Conservation (phyloP, 2,888 invertebrate genomes). For the Pyrrhosoma nymphula region DNA sequence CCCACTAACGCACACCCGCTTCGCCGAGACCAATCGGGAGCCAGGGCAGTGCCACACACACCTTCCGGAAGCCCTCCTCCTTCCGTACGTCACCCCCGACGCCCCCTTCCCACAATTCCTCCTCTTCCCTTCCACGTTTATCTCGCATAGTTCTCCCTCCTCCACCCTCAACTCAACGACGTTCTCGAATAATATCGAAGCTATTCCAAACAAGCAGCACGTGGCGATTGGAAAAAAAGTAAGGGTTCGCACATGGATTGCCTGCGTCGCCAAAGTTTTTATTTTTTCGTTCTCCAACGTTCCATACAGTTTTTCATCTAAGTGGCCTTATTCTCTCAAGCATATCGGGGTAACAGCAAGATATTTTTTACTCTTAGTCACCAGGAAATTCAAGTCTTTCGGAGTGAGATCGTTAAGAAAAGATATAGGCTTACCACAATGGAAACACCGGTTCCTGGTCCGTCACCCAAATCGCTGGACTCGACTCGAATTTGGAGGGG, state of each 20-base stretch:
- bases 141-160: neutral
- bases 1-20: neutral
- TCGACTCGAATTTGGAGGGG: no score
- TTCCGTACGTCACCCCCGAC: neutral
- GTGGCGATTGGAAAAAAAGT: neutral
- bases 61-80: neutral
- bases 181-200: neutral
- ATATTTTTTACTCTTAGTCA: no score
- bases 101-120: neutral
- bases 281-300: neutral
- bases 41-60: neutral
- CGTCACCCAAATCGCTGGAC: no score
- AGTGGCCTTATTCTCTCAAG: neutral
- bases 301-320: neutral
- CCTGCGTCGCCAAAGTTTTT: no score
- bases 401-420: no score
- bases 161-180: neutral
- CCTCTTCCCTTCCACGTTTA: no score
- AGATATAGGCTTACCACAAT: no score
- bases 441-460: no score
- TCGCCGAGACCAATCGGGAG: neutral
- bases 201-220: neutral
- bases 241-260: no score
- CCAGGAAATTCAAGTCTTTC: no score
- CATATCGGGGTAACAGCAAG: no score